Evolutionary conservation across 2,888 invertebrate genomes (phyloP), one percentile per base, ranked within the genome.

Genomic region (Aphidoletes aphidimyza): DNA sequence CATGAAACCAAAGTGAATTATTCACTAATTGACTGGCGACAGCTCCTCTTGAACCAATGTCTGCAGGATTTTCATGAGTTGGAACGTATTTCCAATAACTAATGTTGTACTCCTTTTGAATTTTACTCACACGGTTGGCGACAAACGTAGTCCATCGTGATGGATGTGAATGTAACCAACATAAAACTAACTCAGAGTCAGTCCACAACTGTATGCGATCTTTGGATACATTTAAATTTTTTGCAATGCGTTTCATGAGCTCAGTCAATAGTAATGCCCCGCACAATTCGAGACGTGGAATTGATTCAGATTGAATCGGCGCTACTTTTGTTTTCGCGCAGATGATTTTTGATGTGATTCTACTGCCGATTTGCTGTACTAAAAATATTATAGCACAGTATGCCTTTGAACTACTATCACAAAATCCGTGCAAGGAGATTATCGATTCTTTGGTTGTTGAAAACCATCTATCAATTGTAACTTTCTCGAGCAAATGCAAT

Each of bases 261-360:
- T n/a, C n/a, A n/a, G n/a, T n/a, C n/a, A n/a, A n/a, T n/a, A n/a
- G n/a, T n/a, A n/a, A n/a, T n/a, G n/a, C n/a, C n/a, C n/a, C n/a
- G n/a, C n/a, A n/a, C n/a, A n/a, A n/a, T n/a, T n/a, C n/a, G n/a
- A n/a, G n/a, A n/a, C 84, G 26, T 30, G 84, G 45, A 14, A 78
- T 30, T 0, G 81, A 9, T 6, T 19, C 17, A 84, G 1, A 17
- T 85, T 81, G n/a, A 86, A 85, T 47, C 14, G 86, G 86, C 0
- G 85, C 85, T 0, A 86, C 86, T 2, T 59, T 85, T 11, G 86
- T 85, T 84, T 86, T 86, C 0, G 85, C 83, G n/a, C 17, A 85
- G 47, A 11, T 78, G 14, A 26, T 85, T 37, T 9, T 30, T 22
- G 6, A 85, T 22, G 14, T 36, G 11, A 14, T 30, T 47, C 0